phyloP scores from a whole-genome alignment of 2,113 vertebrate species.

The Oryzias woworae region DNA sequence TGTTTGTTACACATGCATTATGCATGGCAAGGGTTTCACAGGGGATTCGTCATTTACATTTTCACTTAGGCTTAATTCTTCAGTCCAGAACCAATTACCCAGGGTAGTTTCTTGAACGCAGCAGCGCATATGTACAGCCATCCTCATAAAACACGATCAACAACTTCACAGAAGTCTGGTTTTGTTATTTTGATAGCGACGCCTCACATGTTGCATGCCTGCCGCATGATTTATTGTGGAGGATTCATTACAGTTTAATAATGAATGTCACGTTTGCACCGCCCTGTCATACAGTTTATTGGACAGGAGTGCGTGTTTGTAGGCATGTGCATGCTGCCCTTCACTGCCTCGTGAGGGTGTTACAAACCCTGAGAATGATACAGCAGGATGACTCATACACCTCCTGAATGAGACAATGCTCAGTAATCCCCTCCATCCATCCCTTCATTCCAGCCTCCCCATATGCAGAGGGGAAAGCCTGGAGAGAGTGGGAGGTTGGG shows the following conservation, averaged over 20 bases:
- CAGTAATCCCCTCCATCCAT: conserved; percentile 62
- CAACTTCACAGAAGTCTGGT: not conserved
- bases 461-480: conserved; percentile 42
- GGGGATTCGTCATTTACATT: conserved; percentile 39
- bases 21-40: conserved; percentile 40
- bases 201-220: not conserved
- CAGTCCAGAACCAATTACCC: conserved; percentile 57
- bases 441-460: conserved; percentile 50
- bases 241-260: conserved; percentile 22
- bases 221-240: conserved; percentile 3
- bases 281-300: conserved; percentile 3
- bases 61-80: conserved; percentile 43
- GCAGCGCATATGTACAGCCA: conserved; percentile 3
- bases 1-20: conserved; percentile 45
- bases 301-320: conserved; percentile 21
- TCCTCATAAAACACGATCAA: not conserved
- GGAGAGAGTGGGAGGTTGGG: conserved; percentile 29
- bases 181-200: not conserved
- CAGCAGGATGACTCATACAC: conserved; percentile 73
- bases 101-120: conserved; percentile 8
- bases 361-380: conserved; percentile 62
- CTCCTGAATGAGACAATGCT: conserved; percentile 67
- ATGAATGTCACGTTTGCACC: conserved; percentile 30
- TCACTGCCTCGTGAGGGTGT: conserved; percentile 42
- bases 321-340: conserved; percentile 17